Evolutionary conservation across 2,113 vertebrate species (phyloP).

Genomic region (Hippocampus guttulatus): DNA sequence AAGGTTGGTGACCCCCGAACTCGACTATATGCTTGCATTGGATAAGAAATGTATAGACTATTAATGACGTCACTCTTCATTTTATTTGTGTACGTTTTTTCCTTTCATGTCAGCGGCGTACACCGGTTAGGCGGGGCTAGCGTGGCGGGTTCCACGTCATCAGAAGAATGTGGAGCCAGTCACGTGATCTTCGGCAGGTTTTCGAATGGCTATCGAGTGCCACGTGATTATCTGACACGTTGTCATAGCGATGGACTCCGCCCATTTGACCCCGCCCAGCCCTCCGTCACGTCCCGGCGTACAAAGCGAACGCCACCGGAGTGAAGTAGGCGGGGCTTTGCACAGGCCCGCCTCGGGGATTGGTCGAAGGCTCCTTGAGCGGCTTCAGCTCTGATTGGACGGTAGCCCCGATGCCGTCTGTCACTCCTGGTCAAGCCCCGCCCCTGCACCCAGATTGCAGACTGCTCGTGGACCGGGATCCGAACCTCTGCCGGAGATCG

Average conservation of each 20-base stretch:
- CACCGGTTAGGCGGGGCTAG: slow-evolving; percentile 16
- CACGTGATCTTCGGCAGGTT: slow-evolving; percentile 18
- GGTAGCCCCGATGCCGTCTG: slow-evolving; percentile 31
- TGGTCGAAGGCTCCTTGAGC: slow-evolving; percentile 6
- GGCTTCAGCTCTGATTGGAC: slow-evolving; percentile 44
- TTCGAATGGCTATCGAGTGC: neutral
- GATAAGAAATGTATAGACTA: too few species aligned
- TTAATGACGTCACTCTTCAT: too few species aligned
- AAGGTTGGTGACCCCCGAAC: too few species aligned
- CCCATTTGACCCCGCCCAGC: neutral
- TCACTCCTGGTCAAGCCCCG: slow-evolving; percentile 24
- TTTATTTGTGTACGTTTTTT: neutral
- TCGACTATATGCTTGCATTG: too few species aligned
- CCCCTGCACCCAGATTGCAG: slow-evolving; percentile 28
- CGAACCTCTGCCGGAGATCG: neutral
- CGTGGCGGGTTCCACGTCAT: slow-evolving; percentile 47
- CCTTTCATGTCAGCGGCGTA: neutral
- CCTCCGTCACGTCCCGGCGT: neutral
- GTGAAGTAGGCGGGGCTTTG: neutral
- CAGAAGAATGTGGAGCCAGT: slow-evolving; percentile 7
- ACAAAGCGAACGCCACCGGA: slow-evolving; percentile 4
- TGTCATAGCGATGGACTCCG: slow-evolving; percentile 45
- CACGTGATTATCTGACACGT: slow-evolving; percentile 45
- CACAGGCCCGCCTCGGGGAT: neutral
- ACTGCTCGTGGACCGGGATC: slow-evolving; percentile 34